Percentiles rank a stretch among this genome's conserved stretches.
These are phyloP conservation scores for Zoroaster sp. DNA, from an alignment of 53 echinoderm and acorn worm genomes.

Conservation along the genomic window DNA sequence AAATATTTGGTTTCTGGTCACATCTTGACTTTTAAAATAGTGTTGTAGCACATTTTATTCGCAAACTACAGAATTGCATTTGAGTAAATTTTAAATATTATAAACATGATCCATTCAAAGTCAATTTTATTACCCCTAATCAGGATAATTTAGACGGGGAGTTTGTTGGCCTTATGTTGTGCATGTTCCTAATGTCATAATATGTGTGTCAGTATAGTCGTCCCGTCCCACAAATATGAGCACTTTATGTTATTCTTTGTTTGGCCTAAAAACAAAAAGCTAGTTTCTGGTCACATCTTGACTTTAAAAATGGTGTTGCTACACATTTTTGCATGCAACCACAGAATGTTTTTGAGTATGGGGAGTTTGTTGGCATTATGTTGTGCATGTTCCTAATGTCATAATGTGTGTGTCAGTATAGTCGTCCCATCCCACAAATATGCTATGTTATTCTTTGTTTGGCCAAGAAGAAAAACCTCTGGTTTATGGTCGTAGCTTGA, in stretches of 20 bases:
- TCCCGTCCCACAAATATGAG: neutral
- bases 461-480: neutral
- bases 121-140: neutral
- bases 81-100: neutral
- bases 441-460: neutral
- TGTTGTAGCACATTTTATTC: too few relatives aligned
- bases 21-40: too few relatives aligned
- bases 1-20: too few relatives aligned
- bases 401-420: neutral
- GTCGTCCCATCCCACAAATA: neutral
- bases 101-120: neutral
- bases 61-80: neutral
- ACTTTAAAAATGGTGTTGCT: too few relatives aligned
- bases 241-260: neutral
- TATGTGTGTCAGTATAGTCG: neutral
- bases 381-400: neutral
- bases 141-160: neutral
- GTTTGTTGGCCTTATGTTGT: neutral
- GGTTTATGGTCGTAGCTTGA: too few relatives aligned
- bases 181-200: neutral
- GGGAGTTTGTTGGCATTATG: neutral
- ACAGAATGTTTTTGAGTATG: neutral
- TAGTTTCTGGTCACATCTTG: too few relatives aligned
- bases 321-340: too few relatives aligned
- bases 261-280: neutral